Conservation (phyloP, 2,888 invertebrate species). For the Rotaria magnacalcarata region DNA sequence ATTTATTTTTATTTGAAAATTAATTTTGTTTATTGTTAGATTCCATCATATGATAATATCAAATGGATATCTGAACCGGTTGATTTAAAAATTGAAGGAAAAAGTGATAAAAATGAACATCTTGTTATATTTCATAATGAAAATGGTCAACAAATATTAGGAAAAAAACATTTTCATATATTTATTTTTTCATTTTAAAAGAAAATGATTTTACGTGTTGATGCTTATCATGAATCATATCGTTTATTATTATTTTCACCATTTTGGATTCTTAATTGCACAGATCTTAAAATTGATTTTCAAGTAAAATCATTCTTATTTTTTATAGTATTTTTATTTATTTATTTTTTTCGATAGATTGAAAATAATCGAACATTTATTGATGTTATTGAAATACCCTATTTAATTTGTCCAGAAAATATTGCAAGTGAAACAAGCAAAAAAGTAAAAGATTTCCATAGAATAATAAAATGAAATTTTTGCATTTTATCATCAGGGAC, state of each 20-base stretch:
- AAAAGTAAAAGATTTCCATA: not conserved
- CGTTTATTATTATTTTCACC: too few species aligned
- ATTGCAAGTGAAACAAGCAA: not conserved
- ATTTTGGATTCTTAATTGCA: too few species aligned
- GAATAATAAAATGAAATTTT: not conserved
- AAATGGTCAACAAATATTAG: not conserved
- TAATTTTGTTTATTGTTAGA: not conserved
- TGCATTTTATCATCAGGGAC: not conserved
- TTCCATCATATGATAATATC: not conserved
- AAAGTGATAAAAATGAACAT: not conserved
- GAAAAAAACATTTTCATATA: not conserved
- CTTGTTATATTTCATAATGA: not conserved
- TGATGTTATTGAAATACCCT: too few species aligned
- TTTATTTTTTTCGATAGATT: not conserved
- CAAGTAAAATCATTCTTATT: not conserved
- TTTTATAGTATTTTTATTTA: not conserved
- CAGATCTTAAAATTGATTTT: too few species aligned
- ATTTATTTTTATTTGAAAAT: not conserved
- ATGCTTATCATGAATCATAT: too few species aligned
- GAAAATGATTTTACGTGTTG: too few species aligned
- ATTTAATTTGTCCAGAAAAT: slow-evolving; percentile 21
- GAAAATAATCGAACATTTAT: too few species aligned
- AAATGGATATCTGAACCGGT: not conserved
- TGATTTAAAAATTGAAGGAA: not conserved
- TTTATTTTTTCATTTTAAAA: too few species aligned